phyloP scores from a whole-genome alignment of 2,888 invertebrate genomes.

The Epinotia bilunana region DNA sequence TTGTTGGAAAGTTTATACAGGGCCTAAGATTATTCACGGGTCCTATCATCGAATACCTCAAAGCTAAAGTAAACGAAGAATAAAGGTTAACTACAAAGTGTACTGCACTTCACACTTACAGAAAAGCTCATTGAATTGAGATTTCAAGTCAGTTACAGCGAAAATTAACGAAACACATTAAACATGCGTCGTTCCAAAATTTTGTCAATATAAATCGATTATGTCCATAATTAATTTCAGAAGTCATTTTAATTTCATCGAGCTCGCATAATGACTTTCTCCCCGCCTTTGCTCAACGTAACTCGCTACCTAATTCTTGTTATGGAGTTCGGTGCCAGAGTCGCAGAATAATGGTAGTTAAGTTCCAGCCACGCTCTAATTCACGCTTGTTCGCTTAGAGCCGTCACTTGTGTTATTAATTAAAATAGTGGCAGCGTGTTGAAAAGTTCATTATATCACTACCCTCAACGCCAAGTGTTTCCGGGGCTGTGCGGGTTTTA shows the following conservation, averaged over 20 bases:
- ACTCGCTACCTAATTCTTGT: constrained; percentile 58
- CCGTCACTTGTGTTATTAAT: constrained; percentile 59
- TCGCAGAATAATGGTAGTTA: constrained; percentile 65
- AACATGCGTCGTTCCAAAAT: background rate
- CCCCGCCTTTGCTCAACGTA: constrained; percentile 13
- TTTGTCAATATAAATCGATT: background rate
- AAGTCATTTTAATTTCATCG: background rate
- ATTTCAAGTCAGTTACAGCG: background rate
- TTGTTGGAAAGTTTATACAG: no score
- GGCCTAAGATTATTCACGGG: no score
- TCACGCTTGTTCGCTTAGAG: constrained; percentile 57
- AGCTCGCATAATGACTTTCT: background rate
- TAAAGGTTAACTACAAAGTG: no score
- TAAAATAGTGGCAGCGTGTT: constrained; percentile 56
- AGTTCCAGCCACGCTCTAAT: constrained; percentile 66
- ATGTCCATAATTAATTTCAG: background rate
- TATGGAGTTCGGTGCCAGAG: constrained; percentile 66
- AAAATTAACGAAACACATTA: no score
- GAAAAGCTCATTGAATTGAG: background rate
- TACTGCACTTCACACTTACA: no score
- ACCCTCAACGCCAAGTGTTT: background rate
- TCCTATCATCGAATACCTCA: no score
- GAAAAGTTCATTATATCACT: constrained; percentile 48
- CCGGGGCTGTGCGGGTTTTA: background rate
- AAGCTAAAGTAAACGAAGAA: no score